A percentile compares a stretch with the other conserved stretches of the same genome.
phyloP scores from a whole-genome alignment of 2,113 vertebrate genomes.

The Rutilus rutilus region DNA sequence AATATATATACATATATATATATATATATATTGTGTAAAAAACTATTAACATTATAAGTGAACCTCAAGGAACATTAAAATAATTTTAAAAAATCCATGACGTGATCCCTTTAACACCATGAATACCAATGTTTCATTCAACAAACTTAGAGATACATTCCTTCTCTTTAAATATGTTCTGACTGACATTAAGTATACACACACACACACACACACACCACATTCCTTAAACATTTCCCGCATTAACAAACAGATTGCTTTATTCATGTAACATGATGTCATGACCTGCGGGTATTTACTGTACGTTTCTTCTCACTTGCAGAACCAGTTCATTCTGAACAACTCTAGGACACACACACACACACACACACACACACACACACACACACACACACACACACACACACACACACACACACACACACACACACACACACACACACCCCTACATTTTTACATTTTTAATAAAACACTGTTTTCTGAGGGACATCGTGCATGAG shows the following conservation, averaged over 20 bases:
- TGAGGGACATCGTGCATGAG: not conserved
- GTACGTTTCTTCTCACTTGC: not conserved
- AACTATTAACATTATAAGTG: too few relatives aligned
- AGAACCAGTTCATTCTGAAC: not conserved
- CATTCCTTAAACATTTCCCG: not conserved
- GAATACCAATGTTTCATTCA: not conserved
- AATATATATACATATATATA: too few relatives aligned
- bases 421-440: not conserved
- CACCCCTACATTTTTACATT: not conserved
- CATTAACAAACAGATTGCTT: not conserved
- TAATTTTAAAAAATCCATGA: too few relatives aligned
- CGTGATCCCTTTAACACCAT: too few relatives aligned
- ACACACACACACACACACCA: not conserved
- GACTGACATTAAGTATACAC: not conserved
- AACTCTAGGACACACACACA: not conserved
- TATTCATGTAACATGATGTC: not conserved
- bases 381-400: not conserved
- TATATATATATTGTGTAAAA: too few relatives aligned
- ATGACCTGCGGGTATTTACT: not conserved
- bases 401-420: not conserved
- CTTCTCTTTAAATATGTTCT: not conserved
- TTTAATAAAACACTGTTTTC: too few relatives aligned
- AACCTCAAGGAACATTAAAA: too few relatives aligned
- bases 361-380: not conserved
- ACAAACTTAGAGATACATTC: not conserved